Evolutionary conservation across 2,888 invertebrate species (phyloP), one percentile per base, ranked within the genome.

Genomic region (Cataglyphis albicans): DNA sequence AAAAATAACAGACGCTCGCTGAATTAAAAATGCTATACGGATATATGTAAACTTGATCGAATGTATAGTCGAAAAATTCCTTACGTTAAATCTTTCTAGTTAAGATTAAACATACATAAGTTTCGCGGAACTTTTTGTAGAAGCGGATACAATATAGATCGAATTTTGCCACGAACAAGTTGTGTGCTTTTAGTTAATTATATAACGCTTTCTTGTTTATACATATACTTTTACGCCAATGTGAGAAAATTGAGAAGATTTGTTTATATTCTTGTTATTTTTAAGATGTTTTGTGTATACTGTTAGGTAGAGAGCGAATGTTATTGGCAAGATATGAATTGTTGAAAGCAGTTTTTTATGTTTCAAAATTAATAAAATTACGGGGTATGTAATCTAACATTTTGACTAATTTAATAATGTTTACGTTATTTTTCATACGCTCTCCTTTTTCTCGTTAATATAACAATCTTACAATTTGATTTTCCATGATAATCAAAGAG

Each of bases 241-340:
- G 63, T 52, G 55, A 18, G 52, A 52, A 44, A 44, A 64, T 55
- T 41, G 9, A n/a, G 12, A 52, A 73, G 10, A 64, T 81, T 81
- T 82, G 78, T 80, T 80, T 48, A 80, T 80, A 48, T 18, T 68
- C 48, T 82, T 75, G 61, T 84, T 81, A 65, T 74, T 67, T 68
- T 82, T 84, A 82, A 75, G 63, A n/a, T 65, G 63, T 83, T 82
- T 81, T 38, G 4, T 82, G 12, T 82, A 74, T 44, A 82, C 64
- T 75, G 70, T 84, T 57, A 64, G 57, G 29, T 74, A 81, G 35
- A 35, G 35, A 35, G 68, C 38, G 25, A 68, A 82, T 61, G 48
- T 82, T 82, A 70, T 76, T 41, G 75, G 48, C 44, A 76, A 48
- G n/a, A 52, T 78, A 61, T 48, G 52, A 76, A 76, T 76, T 82